Evolutionary conservation across 2,797 vertebrate genomes (phyloP), one percentile per base, ranked within the genome.

Genomic region (Channallabes apus): DNA sequence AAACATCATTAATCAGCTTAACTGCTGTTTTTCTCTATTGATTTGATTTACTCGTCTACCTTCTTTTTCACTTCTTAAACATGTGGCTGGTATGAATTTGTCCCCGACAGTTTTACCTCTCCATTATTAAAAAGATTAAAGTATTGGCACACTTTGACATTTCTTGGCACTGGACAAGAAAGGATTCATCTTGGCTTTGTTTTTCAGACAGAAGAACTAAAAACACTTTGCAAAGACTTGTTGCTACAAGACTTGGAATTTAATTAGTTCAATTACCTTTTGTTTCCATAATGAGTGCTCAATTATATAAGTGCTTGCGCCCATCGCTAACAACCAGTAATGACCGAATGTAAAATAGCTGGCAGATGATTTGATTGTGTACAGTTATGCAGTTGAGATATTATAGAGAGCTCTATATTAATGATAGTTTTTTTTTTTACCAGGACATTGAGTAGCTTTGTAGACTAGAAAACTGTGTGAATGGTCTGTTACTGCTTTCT

Each of bases 401-500:
- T 54, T 54, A 54, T 14, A 54, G 11, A 51, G 46, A 54, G 51
- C 3, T 14, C 51, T 38, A 12, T 59, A 24, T 3, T 32, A 7
- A 2, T 38, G 35, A 38, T 38, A 38, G 35, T 5, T 38, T 4
- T 54, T 54, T 54, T 54, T 14, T 54, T 14, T 14, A 54, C 51
- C 24, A 41, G 32, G 17, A 61, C 24, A 78, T 15, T 14, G 58
- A 78, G 56, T 79, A 38, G 8, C 9, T 12, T 18, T 58, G 3
- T 77, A 24, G 20, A 12, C 32, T 62, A n/a, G 35, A 79, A 79
- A 64, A 64, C 72, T 32, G 71, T 54, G n/a, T 24, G 58, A 79
- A 27, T 18, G 3, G 15, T 46, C 35, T 2, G 27, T 79, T 41
- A 38, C 11, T 41, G 24, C 17, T 41, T 41, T 62, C 20, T 35